Conservation (phyloP, 2,888 invertebrate species). For the Cheilosia scutellata region DNA sequence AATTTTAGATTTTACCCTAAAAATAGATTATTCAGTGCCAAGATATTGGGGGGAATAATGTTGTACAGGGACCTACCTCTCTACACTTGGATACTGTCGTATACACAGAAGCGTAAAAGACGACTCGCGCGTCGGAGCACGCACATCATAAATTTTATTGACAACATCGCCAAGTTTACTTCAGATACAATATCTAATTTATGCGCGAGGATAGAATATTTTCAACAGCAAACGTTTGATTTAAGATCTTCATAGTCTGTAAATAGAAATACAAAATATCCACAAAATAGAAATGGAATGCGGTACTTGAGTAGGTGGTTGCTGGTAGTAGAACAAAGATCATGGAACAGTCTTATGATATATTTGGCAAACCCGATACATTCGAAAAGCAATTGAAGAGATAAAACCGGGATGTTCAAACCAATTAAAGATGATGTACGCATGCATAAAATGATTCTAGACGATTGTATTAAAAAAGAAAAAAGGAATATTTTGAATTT, state of each 20-base stretch:
- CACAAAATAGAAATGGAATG: no score
- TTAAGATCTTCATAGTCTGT: conserved; percentile 25
- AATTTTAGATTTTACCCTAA: conserved; percentile 45
- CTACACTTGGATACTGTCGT: conserved; percentile 22
- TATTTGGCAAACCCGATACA: neutral
- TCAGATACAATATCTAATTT: neutral
- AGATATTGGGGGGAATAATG: neutral
- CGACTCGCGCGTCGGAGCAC: neutral
- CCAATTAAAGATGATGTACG: neutral
- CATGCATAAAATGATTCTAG: no score
- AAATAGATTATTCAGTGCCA: conserved; percentile 61
- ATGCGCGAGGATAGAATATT: conserved; percentile 5
- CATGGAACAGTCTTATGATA: conserved; percentile 27
- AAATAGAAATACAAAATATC: conserved; percentile 53
- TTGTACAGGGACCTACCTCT: conserved; percentile 58
- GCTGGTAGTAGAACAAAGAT: conserved; percentile 7
- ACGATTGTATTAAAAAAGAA: no score
- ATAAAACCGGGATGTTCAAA: conserved; percentile 4
- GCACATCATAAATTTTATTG: conserved; percentile 9
- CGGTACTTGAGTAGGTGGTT: conserved; percentile 39
- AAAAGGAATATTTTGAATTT: no score
- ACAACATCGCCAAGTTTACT: conserved; percentile 3
- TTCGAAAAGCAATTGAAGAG: neutral
- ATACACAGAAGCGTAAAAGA: neutral
- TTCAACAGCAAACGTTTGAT: conserved; percentile 7